Evolutionary conservation across 2,113 vertebrate species (phyloP), one percentile per base, ranked within the genome.

Genomic region (Equus quagga): DNA sequence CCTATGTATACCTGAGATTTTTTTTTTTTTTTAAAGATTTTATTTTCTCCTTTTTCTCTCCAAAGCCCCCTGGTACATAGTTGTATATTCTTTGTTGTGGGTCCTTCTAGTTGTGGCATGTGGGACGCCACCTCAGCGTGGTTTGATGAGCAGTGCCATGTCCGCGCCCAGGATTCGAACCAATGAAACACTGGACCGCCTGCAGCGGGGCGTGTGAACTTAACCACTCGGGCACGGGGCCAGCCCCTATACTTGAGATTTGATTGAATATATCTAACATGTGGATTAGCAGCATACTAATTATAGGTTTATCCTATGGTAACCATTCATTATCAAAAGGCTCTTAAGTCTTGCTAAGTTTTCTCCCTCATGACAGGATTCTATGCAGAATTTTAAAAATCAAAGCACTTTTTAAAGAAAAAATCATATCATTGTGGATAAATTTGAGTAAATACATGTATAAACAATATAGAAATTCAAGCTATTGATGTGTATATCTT

Each of bases 401-500:
- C 97, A 98, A 98, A 98, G 96, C 94, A 96, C 96, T 98, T 97
- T 93, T 41, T 41, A 41, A 41, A 17, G 91, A 94, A 96, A 89
- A 97, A 96, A 41, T 73, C 31, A 23, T 81, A 79, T 81, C 60
- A 94, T 9, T 90, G 41, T 83, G 78, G 46, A 82, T 64, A 96
- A 94, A 96, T 36, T 88, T 4, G 2, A 97, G 78, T 83, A 89
- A 95, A 84, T 79, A 90, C 41, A 67, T 46, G 49, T 67, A 76
- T 94, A 87, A 91, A 80, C 5, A 75, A 41, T 33, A 73, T 3
- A 96, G 44, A 89, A 11, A 1, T 46, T 95, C 79, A 96, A 88
- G 8, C 91, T 64, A 73, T n/a, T 83, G 2, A 70, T 31, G 31
- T 56, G 26, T 17, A 4, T 0, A 31, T 96, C 97, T 97, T 23